These are phyloP conservation scores for Cossypha niveicapilla DNA, from an alignment of 2,797 vertebrate genomes.

Conservation along the genomic window DNA sequence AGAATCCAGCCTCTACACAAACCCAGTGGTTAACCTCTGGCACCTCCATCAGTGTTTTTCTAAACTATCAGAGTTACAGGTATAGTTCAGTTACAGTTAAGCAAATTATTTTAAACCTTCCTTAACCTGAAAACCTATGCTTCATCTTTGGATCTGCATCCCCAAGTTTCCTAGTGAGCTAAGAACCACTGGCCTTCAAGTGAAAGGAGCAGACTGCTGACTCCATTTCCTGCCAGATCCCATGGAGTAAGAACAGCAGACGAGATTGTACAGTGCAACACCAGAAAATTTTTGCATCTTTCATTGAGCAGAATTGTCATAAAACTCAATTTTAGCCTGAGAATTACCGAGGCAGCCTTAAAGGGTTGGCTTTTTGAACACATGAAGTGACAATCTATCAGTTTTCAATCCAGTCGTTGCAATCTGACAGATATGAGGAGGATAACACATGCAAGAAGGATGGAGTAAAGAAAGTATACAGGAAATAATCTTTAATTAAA, in stretches of 20 bases:
- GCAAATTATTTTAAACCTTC: background rate
- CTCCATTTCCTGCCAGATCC: background rate
- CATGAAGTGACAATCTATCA: conserved; percentile 35
- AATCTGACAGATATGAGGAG: conserved; percentile 21
- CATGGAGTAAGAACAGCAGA: background rate
- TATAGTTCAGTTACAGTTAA: background rate
- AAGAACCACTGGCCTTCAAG: background rate
- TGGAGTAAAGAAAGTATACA: background rate
- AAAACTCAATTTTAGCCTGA: conserved; percentile 1
- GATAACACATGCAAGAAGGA: background rate
- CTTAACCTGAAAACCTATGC: background rate
- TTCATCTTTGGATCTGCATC: background rate
- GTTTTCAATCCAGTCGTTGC: conserved; percentile 40
- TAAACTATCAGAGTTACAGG: background rate
- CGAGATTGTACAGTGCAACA: background rate
- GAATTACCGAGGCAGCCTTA: conserved; percentile 28
- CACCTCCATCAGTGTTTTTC: background rate
- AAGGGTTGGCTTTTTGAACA: conserved; percentile 32
- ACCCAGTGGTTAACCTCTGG: background rate
- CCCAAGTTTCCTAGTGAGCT: background rate
- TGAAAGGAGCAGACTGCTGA: background rate
- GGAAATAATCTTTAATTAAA: conserved; percentile 33
- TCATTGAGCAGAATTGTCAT: conserved; percentile 30
- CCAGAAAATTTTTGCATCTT: conserved; percentile 22
- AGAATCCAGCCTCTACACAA: background rate